phyloP scores from a whole-genome alignment of 2,888 invertebrate species.

The Catocala sponsa region DNA sequence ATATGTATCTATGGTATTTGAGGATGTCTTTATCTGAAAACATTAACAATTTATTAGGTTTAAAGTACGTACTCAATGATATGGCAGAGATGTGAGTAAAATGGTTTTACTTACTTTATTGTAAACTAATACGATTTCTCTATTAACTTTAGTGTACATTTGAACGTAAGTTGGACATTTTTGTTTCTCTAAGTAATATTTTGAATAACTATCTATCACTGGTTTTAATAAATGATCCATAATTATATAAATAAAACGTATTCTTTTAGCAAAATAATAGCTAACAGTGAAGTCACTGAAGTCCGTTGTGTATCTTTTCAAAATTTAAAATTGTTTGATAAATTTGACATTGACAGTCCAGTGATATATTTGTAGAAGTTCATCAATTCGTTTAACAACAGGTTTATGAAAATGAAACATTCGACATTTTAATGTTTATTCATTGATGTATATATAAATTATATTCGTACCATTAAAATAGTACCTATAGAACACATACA shows the following conservation, averaged over 20 bases:
- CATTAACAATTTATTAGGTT: too few relatives aligned
- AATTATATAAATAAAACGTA: not conserved
- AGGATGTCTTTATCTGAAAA: constrained; percentile 64
- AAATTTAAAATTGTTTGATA: not conserved
- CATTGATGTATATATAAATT: too few relatives aligned
- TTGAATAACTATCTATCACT: constrained; percentile 67
- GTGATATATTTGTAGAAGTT: too few relatives aligned
- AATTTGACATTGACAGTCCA: too few relatives aligned
- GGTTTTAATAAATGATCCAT: constrained; percentile 65
- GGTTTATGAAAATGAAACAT: too few relatives aligned
- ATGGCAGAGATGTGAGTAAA: too few relatives aligned
- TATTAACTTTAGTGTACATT: constrained; percentile 71
- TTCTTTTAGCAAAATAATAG: not conserved
- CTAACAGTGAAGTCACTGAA: not conserved
- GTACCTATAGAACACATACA: too few relatives aligned
- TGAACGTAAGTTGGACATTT: constrained; percentile 75
- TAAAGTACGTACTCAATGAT: too few relatives aligned
- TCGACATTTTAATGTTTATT: too few relatives aligned
- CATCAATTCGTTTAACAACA: too few relatives aligned
- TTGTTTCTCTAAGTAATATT: constrained; percentile 70
- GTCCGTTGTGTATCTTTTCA: not conserved
- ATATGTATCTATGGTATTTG: constrained; percentile 34
- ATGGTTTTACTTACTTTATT: constrained; percentile 62
- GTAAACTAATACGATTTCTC: constrained; percentile 70
- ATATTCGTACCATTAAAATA: too few relatives aligned